Percentiles rank a stretch among this genome's conserved stretches.
These are phyloP conservation scores for Eupristina koningsbergeri DNA, from an alignment of 1,140 invertebrate species.

Conservation along the genomic window DNA sequence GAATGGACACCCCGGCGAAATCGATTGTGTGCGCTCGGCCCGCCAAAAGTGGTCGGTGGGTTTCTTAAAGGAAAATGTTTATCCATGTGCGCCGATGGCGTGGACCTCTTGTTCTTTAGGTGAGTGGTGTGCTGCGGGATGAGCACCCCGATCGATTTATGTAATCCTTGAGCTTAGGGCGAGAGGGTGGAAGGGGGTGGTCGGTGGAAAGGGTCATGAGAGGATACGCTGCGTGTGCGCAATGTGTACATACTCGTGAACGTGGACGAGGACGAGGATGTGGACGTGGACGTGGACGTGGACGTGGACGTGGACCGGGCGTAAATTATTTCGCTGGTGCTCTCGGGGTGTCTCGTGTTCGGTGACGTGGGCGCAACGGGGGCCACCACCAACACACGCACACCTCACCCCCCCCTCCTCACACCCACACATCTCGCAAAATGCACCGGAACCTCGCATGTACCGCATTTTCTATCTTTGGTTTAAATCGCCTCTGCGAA, in stretches of 20 bases:
- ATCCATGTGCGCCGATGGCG: background rate
- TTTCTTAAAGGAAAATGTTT: background rate
- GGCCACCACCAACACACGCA: background rate
- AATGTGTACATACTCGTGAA: too few species aligned
- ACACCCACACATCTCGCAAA: background rate
- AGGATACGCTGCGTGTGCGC: background rate
- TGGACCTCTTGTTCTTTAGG: background rate
- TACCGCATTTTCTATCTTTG: slow-evolving; percentile 12
- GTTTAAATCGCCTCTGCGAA: background rate
- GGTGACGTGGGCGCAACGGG: background rate
- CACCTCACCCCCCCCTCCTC: too few species aligned
- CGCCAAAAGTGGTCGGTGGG: background rate
- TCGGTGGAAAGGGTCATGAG: background rate
- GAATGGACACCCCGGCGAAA: background rate
- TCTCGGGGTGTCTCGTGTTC: background rate
- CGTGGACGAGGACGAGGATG: too few species aligned
- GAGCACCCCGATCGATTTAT: background rate
- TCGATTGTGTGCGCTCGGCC: background rate
- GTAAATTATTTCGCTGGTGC: slow-evolving; percentile 4
- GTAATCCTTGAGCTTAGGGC: background rate
- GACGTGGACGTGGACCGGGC: too few species aligned
- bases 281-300: too few species aligned
- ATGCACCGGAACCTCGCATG: background rate
- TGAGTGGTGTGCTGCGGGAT: background rate
- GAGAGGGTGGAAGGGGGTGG: background rate